Evolutionary conservation across 2,888 invertebrate genomes (phyloP), one percentile per base, ranked within the genome.

Genomic region (Lycocerus yunnanus): DNA sequence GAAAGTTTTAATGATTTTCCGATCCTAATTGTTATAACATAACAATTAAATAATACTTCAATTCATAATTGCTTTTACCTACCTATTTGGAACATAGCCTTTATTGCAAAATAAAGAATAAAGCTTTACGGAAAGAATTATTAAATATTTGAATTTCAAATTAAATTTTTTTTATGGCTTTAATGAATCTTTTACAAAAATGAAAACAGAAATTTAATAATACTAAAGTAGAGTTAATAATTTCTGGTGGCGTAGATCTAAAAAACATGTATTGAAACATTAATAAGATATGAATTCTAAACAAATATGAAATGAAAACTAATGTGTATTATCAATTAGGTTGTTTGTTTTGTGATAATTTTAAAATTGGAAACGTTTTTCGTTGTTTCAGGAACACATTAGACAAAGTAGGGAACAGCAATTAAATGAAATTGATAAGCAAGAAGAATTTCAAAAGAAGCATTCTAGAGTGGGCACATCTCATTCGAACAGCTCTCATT

Each of bases 351-450:
- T 18, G 18, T 4, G 18, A n/a, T 18, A 4, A 18, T 18, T 18
- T 18, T 18, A 18, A 18, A 18, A 18, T 18, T 18, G 18, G 4
- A 18, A 58, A 58, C 15, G 6, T 59, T 15, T 14, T 60, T 60
- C 13, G 16, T 13, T 60, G 18, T 85, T 88, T 15, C 88, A 93
- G 93, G 93, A 92, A 81, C 92, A 93, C 85, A 92, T 95, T 82
- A 89, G 93, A 6, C 93, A 94, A 82, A 95, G 95, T 0, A 92
- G 94, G 72, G 95, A 95, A 84, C 94, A 94, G 81, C 91, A 93
- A 58, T 87, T 95, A 75, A 93, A 95, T 84, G 91, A 92, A 83
- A 85, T 92, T 79, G 92, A 91, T 73, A 86, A 86, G 74, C 82
- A 83, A 72, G 83, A 84, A 68, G 81, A 82, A 69, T 75, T 84